phyloP scores from a whole-genome alignment of 2,888 invertebrate species.

The Endomychus coccineus region DNA sequence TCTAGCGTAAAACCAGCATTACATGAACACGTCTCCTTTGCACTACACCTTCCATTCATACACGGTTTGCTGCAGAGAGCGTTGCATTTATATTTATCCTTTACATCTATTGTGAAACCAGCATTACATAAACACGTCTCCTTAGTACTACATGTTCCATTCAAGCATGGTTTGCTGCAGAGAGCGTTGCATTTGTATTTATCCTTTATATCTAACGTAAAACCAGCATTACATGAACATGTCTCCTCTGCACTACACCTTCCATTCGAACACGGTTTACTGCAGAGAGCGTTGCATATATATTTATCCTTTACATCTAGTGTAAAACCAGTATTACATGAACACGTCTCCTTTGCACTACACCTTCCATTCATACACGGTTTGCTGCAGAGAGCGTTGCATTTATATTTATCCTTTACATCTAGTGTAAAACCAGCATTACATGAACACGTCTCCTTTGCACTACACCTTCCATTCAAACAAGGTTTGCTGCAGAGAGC shows the following conservation, averaged over 20 bases:
- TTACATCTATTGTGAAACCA: slow-evolving; percentile 22
- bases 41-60: slow-evolving; percentile 19
- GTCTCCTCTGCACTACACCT: slow-evolving; percentile 22
- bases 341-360: slow-evolving; percentile 34
- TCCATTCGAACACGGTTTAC: slow-evolving; percentile 25
- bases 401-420: slow-evolving; percentile 23
- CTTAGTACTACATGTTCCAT: slow-evolving; percentile 25
- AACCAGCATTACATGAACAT: slow-evolving; percentile 27
- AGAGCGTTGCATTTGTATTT: slow-evolving; percentile 26
- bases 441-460: slow-evolving; percentile 24
- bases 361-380: slow-evolving; percentile 36
- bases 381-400: slow-evolving; percentile 22
- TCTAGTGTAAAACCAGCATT: slow-evolving; percentile 25
- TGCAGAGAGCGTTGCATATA: slow-evolving; percentile 22
- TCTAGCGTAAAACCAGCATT: slow-evolving; percentile 11
- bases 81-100: slow-evolving; percentile 25
- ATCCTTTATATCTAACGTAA: slow-evolving; percentile 16
- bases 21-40: slow-evolving; percentile 23
- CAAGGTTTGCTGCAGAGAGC: slow-evolving; percentile 27
- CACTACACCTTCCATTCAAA: slow-evolving; percentile 24
- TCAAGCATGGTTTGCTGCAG: slow-evolving; percentile 23
- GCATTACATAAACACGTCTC: slow-evolving; percentile 16
- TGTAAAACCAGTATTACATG: slow-evolving; percentile 49
- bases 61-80: slow-evolving; percentile 32
- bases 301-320: slow-evolving; percentile 10